Conservation (phyloP, 2,113 vertebrate species). For the Tachysurus fulvidraco region DNA sequence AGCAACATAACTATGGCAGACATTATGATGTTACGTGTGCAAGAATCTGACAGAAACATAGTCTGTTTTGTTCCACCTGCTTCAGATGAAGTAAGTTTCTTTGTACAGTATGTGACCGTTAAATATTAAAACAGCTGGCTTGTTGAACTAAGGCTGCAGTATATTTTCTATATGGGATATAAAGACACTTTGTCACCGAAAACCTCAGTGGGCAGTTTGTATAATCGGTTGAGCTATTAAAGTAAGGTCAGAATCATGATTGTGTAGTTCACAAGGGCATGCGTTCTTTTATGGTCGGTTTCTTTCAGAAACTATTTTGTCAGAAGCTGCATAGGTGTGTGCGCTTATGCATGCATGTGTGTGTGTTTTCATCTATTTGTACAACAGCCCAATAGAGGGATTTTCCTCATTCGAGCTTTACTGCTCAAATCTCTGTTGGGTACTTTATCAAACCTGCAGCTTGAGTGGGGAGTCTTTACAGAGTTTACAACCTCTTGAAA, state of each 20-base stretch:
- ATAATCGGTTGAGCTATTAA: slow-evolving; percentile 28
- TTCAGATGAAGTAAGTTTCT: not conserved
- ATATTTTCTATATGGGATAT: slow-evolving; percentile 14
- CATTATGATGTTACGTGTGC: not conserved
- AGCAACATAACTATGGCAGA: not conserved
- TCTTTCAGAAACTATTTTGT: slow-evolving; percentile 15
- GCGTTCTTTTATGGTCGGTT: not conserved
- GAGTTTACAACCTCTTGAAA: slow-evolving; percentile 52
- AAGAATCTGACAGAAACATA: not conserved
- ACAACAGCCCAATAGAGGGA: slow-evolving; percentile 8
- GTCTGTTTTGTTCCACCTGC: not conserved
- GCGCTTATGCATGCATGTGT: not conserved
- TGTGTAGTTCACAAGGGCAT: slow-evolving; percentile 15
- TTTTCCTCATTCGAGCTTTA: slow-evolving; percentile 42
- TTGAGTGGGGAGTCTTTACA: slow-evolving; percentile 45
- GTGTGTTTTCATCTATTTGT: slow-evolving; percentile 24
- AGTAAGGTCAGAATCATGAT: slow-evolving; percentile 1
- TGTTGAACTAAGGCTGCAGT: slow-evolving; percentile 16
- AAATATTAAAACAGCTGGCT: slow-evolving; percentile 5
- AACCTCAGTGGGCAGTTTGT: slow-evolving; percentile 25
- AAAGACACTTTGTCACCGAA: slow-evolving; percentile 21
- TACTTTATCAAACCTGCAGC: slow-evolving; percentile 50
- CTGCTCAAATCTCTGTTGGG: slow-evolving; percentile 42
- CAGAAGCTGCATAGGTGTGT: slow-evolving; percentile 3
- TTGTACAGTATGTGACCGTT: not conserved